Evolutionary conservation across 1,140 invertebrate genomes (phyloP), one percentile per base, ranked within the genome.

Genomic region (Nautilus pompilius): DNA sequence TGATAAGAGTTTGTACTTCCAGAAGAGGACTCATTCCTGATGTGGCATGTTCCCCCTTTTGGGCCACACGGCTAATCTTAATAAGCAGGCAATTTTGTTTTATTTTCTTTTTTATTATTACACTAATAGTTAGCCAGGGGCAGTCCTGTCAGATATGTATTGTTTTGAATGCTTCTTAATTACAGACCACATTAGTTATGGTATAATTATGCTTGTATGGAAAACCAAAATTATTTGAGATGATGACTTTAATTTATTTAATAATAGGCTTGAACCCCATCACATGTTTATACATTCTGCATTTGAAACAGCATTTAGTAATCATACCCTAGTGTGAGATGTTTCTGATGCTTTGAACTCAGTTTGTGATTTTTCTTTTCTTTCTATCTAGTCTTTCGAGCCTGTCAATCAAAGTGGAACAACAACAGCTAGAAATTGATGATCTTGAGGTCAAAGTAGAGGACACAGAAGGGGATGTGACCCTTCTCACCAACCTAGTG

Each of bases 361-460:
- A 60, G 22, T 22, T 36, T 17, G 8, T 32, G 2, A 51, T 48
- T 45, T 30, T 54, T 15, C 34, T 41, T 56, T 65, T 58, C 58
- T n/a, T n/a, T n/a, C n/a, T n/a, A n/a, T n/a, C n/a, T n/a, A 76
- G 74, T 53, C 36, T 74, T 13, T 62, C 65, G 22, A 65, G 48
- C 28, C 56, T 74, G 6, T 30, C 45, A 0, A 48, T 63, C 10
- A 62, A 71, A 17, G 28, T 72, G 41, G 57, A 64, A 26, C 62
- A 70, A 29, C 41, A 58, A n/a, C 55, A 68, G 30, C 60, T 57
- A 5, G 61, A 71, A 20, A 62, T 76, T 3, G 54, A 58, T 13
- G 54, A 71, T 10, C 51, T 76, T 28, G 63, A 69, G 20, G 48
- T 48, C 6, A 41, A 59, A n/a, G 65, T 74, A 29, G 58, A 64